Evolutionary conservation across 2,113 vertebrate genomes (phyloP).

Genomic region (Entelurus aequoreus): DNA sequence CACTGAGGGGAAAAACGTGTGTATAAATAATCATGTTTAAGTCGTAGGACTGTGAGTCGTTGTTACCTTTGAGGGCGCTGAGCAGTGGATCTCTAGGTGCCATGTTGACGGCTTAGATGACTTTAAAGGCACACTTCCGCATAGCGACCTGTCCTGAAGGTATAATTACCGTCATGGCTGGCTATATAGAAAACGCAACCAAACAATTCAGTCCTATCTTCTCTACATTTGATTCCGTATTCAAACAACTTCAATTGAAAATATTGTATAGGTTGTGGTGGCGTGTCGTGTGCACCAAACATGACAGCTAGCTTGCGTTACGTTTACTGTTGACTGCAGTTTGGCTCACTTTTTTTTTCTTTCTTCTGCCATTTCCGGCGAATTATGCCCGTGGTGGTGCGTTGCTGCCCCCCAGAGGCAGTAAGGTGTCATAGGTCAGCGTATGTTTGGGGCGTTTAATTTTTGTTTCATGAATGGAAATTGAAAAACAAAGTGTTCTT

Average conservation of each 20-base stretch:
- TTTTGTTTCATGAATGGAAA: too few relatives aligned
- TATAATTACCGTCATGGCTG: too few relatives aligned
- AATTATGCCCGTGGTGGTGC: too few relatives aligned
- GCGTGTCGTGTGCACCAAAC: neutral
- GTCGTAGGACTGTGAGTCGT: neutral
- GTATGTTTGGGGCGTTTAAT: too few relatives aligned
- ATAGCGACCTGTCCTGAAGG: too few relatives aligned
- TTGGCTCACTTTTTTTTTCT: too few relatives aligned
- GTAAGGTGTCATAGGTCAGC: too few relatives aligned
- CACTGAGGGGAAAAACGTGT: constrained; percentile 45
- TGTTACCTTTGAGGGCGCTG: constrained; percentile 75
- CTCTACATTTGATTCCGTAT: neutral
- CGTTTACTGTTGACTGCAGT: neutral
- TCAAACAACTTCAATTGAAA: neutral
- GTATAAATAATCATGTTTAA: neutral
- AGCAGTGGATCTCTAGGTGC: constrained; percentile 78
- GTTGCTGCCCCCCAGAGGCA: too few relatives aligned
- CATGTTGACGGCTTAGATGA: constrained; percentile 55
- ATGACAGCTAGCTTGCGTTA: neutral
- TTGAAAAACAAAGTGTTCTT: too few relatives aligned
- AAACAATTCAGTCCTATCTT: neutral
- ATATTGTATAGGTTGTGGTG: neutral
- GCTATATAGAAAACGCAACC: neutral
- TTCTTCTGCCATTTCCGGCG: too few relatives aligned
- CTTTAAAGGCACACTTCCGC: constrained; percentile 1